Percentiles rank a stretch among this genome's conserved stretches.
These are phyloP conservation scores for Onychorhynchus coronatus DNA, from an alignment of 2,113 vertebrate species.

Conservation along the genomic window DNA sequence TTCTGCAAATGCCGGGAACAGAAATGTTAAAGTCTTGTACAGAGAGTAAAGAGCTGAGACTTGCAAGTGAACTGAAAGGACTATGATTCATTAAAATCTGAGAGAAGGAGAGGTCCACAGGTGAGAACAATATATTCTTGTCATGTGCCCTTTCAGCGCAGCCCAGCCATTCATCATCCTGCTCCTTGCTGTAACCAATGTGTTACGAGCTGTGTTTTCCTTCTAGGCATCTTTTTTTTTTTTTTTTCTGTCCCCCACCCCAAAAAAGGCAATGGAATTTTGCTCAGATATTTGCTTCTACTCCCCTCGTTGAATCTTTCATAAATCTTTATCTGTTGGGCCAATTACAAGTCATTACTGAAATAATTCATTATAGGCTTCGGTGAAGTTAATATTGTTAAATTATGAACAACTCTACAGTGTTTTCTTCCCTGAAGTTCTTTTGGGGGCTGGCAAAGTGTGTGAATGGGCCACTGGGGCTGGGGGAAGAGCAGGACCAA, in stretches of 20 bases:
- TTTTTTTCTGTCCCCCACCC: not conserved
- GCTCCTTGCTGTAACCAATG: not conserved
- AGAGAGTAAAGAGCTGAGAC: not conserved
- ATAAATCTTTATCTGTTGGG: conserved; percentile 7
- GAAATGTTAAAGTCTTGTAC: not conserved
- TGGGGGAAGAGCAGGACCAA: not conserved
- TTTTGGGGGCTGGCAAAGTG: not conserved
- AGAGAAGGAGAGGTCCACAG: not conserved
- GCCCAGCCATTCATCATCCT: conserved; percentile 20
- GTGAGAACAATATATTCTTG: conserved; percentile 51
- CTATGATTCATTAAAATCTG: not conserved
- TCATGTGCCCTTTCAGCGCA: conserved; percentile 22
- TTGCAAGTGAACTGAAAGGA: conserved; percentile 22
- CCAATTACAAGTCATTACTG: conserved; percentile 25
- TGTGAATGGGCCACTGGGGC: not conserved
- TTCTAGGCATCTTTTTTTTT: not conserved
- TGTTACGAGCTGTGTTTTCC: conserved; percentile 42
- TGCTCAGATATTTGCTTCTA: conserved; percentile 20
- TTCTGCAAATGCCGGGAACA: not conserved
- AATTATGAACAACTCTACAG: not conserved
- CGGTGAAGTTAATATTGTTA: not conserved
- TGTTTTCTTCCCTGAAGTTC: not conserved
- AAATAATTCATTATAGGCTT: not conserved
- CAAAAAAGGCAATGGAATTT: conserved; percentile 19
- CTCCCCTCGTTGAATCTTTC: not conserved